phyloP scores from a whole-genome alignment of 1,140 invertebrate species.

The Monomorium pharaonis region DNA sequence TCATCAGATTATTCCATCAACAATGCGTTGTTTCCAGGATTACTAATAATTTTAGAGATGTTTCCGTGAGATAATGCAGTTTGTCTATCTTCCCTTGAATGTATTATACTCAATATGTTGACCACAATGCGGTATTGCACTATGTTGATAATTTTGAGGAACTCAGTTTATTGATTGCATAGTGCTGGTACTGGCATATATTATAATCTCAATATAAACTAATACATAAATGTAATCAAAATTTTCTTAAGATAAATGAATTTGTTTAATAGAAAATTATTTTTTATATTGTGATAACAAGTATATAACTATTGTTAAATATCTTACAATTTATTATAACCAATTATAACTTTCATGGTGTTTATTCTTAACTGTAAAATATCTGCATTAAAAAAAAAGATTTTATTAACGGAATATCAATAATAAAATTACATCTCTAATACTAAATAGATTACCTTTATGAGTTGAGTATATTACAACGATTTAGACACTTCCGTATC shows the following conservation, averaged over 20 bases:
- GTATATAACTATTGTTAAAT: neutral
- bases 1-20: constrained; percentile 15
- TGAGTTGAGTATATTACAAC: neutral
- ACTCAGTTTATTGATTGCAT: neutral
- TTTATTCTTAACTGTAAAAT: neutral
- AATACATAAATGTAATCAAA: neutral
- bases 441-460: neutral
- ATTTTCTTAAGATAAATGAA: neutral
- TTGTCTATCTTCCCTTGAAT: neutral
- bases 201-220: neutral
- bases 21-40: neutral
- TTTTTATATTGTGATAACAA: neutral
- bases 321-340: neutral
- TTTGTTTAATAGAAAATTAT: neutral
- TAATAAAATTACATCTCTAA: no score
- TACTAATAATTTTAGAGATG: constrained; percentile 3
- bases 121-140: neutral
- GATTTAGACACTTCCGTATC: neutral
- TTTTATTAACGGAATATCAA: no score
- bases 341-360: neutral
- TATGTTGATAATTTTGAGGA: neutral
- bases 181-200: neutral
- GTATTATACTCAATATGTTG: neutral
- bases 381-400: no score
- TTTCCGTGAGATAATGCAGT: neutral